A percentile compares a stretch with the other conserved stretches of the same genome.
Conservation (phyloP, 1,140 invertebrate genomes). For the Micrasema longulum region DNA sequence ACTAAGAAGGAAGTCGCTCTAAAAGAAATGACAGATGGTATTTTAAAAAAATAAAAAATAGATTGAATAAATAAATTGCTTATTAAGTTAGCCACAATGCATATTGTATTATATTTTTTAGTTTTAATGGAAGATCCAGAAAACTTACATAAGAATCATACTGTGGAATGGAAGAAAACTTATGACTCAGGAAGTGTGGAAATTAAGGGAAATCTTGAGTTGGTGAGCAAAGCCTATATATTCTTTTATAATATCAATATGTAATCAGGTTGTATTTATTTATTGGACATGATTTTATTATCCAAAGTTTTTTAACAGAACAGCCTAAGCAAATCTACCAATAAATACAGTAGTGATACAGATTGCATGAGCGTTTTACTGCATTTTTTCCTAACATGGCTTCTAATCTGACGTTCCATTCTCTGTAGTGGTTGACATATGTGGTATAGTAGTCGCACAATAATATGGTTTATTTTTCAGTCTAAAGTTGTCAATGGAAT, state of each 20-base stretch:
- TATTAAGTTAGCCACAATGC: background rate
- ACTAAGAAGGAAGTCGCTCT: slow-evolving; percentile 63
- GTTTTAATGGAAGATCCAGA: slow-evolving; percentile 64
- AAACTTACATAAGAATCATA: slow-evolving; percentile 60
- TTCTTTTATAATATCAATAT: too few species aligned
- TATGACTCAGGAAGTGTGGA: slow-evolving; percentile 60
- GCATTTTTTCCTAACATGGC: too few species aligned
- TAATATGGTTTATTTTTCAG: slow-evolving; percentile 56
- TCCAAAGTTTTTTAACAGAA: too few species aligned
- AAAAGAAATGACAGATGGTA: slow-evolving; percentile 67
- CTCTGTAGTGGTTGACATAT: background rate
- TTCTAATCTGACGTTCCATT: too few species aligned
- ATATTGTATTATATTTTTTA: slow-evolving; percentile 45
- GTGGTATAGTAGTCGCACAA: background rate
- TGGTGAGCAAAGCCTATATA: too few species aligned
- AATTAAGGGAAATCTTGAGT: slow-evolving; percentile 64
- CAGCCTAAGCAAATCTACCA: too few species aligned
- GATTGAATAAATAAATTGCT: too few species aligned
- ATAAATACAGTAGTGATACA: too few species aligned
- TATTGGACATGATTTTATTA: too few species aligned
- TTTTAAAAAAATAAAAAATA: slow-evolving; percentile 36
- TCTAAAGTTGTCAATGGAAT: slow-evolving; percentile 68
- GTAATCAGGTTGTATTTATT: too few species aligned
- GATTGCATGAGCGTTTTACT: too few species aligned
- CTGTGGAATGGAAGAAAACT: slow-evolving; percentile 60